Percentiles rank a stretch among this genome's conserved stretches.
Conservation (phyloP, 2,888 invertebrate species). For the Hanleya hanleyi region DNA sequence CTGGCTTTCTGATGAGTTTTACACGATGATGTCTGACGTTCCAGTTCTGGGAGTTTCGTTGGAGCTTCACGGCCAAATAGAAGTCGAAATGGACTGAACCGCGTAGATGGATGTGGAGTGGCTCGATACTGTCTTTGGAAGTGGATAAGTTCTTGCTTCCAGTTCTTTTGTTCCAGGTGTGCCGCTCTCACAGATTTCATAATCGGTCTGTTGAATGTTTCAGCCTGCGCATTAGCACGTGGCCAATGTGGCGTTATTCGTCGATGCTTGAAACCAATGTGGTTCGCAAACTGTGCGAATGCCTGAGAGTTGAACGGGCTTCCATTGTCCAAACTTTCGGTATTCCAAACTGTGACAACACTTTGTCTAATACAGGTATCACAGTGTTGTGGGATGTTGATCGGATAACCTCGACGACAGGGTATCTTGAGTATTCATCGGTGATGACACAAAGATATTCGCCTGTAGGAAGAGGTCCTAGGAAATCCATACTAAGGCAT, state of each 20-base stretch:
- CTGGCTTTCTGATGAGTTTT: too few relatives aligned
- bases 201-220: background rate
- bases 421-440: conserved; percentile 25
- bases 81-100: background rate
- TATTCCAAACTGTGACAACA: conserved; percentile 20
- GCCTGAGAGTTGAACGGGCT: conserved; percentile 17
- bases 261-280: background rate
- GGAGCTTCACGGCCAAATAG: background rate
- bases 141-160: background rate
- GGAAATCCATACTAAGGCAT: conserved; percentile 34
- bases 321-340: conserved; percentile 27
- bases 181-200: background rate
- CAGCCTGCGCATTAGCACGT: conserved; percentile 9
- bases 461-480: conserved; percentile 23
- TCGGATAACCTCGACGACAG: conserved; percentile 30
- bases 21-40: background rate
- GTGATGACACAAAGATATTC: conserved; percentile 23
- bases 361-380: conserved; percentile 26
- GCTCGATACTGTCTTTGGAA: background rate
- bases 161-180: background rate
- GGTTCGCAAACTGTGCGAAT: background rate
- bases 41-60: background rate
- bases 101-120: background rate
- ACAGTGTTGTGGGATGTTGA: conserved; percentile 24
- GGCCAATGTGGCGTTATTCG: conserved; percentile 18